Evolutionary conservation across 2,113 vertebrate genomes (phyloP).

Genomic region (Gobio gobio): DNA sequence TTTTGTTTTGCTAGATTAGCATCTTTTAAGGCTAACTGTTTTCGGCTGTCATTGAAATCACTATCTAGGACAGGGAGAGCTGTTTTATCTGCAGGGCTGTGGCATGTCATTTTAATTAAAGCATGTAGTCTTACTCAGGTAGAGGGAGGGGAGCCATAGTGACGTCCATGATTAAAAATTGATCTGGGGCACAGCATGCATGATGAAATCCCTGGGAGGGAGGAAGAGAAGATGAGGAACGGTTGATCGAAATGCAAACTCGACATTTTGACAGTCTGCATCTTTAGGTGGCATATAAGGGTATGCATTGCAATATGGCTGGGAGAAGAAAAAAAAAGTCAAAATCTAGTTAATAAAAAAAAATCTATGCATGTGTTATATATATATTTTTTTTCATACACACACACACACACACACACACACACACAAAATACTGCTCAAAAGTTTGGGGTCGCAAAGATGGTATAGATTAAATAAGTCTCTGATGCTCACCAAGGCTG

Average conservation of each 20-base stretch:
- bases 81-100: conserved; percentile 30
- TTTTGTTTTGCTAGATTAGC: conserved; percentile 40
- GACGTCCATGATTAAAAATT: conserved; percentile 71
- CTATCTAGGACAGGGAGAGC: background rate
- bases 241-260: conserved; percentile 54
- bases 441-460: background rate
- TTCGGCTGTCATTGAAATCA: conserved; percentile 44
- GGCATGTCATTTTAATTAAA: conserved; percentile 50
- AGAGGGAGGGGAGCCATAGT: conserved; percentile 39
- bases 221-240: conserved; percentile 57
- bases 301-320: background rate
- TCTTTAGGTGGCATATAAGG: background rate
- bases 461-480: background rate
- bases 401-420: background rate
- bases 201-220: conserved; percentile 65
- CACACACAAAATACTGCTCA: background rate
- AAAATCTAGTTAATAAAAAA: too few relatives aligned
- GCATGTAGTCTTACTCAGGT: background rate
- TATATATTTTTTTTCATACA: background rate
- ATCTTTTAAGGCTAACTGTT: conserved; percentile 39
- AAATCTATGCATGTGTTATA: background rate
- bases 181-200: conserved; percentile 63
- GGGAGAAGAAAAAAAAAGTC: background rate
- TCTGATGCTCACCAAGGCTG: background rate
- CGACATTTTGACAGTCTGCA: conserved; percentile 49